Evolutionary conservation across 2,888 invertebrate species (phyloP).

Genomic region (Noctuana brunneofusca): DNA sequence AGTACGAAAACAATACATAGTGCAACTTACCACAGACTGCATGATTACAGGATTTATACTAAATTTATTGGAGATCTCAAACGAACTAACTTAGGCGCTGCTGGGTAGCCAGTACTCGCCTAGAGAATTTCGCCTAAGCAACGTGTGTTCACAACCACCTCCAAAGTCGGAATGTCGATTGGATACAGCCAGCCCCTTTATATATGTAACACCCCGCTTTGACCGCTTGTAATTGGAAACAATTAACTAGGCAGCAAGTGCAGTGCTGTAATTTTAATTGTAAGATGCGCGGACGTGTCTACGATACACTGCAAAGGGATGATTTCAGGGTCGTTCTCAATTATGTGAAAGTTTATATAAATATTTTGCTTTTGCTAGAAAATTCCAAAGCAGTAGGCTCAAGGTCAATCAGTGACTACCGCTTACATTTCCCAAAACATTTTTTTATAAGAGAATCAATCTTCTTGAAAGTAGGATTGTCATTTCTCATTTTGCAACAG

Average conservation of each 20-base stretch:
- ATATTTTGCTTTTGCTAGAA: constrained; percentile 19
- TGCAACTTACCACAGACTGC: constrained; percentile 78
- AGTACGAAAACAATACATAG: constrained; percentile 30
- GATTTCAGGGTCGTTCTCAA: constrained; percentile 31
- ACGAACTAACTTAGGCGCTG: constrained; percentile 81
- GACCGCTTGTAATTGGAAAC: constrained; percentile 75
- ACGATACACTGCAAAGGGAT: constrained; percentile 40
- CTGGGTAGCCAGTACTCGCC: constrained; percentile 78
- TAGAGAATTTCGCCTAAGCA: constrained; percentile 80
- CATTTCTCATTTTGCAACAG: neutral
- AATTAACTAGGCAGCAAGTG: constrained; percentile 74
- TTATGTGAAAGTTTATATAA: constrained; percentile 8
- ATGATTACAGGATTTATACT: constrained; percentile 74
- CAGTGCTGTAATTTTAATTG: constrained; percentile 74
- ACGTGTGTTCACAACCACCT: constrained; percentile 70
- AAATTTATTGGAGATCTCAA: constrained; percentile 76
- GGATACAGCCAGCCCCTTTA: constrained; percentile 64
- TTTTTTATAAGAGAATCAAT: constrained; percentile 8
- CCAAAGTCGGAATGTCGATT: constrained; percentile 72
- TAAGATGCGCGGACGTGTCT: constrained; percentile 64
- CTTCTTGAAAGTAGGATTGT: constrained; percentile 7
- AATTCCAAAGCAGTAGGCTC: constrained; percentile 21
- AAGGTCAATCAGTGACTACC: constrained; percentile 22
- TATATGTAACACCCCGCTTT: constrained; percentile 77
- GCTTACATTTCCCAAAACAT: constrained; percentile 17